phyloP scores from a whole-genome alignment of 1,140 invertebrate species.

The Pomacea maculata region DNA sequence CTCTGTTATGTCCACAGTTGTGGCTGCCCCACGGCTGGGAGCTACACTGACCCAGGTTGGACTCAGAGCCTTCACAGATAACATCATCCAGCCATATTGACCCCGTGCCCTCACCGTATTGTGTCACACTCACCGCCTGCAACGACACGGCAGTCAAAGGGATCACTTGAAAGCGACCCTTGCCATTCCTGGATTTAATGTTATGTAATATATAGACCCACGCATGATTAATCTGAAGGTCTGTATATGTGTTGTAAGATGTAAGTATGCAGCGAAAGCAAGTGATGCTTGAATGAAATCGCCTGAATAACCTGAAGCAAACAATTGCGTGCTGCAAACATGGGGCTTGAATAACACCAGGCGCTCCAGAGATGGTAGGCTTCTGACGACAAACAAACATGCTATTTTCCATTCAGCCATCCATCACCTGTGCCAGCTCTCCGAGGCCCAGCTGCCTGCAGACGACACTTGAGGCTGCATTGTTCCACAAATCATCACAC shows the following conservation, averaged over 20 bases:
- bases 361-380: not conserved
- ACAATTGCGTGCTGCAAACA: too few relatives aligned
- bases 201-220: too few relatives aligned
- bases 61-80: conserved; percentile 77
- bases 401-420: too few relatives aligned
- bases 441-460: conserved; percentile 33
- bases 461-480: conserved; percentile 41
- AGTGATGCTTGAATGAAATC: too few relatives aligned
- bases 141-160: too few relatives aligned
- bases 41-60: conserved; percentile 74
- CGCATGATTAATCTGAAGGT: too few relatives aligned
- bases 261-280: too few relatives aligned
- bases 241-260: too few relatives aligned
- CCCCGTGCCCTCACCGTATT: conserved; percentile 3
- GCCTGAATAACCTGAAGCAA: too few relatives aligned
- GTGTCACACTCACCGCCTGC: too few relatives aligned
- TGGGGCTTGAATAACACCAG: not conserved
- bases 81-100: conserved; percentile 77
- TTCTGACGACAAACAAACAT: not conserved
- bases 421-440: not conserved
- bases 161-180: too few relatives aligned
- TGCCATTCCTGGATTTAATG: too few relatives aligned
- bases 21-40: conserved; percentile 80
- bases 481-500: conserved; percentile 49
- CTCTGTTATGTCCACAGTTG: conserved; percentile 77